Conservation (phyloP, 2,797 vertebrate genomes). For the Diplodus sargus region DNA sequence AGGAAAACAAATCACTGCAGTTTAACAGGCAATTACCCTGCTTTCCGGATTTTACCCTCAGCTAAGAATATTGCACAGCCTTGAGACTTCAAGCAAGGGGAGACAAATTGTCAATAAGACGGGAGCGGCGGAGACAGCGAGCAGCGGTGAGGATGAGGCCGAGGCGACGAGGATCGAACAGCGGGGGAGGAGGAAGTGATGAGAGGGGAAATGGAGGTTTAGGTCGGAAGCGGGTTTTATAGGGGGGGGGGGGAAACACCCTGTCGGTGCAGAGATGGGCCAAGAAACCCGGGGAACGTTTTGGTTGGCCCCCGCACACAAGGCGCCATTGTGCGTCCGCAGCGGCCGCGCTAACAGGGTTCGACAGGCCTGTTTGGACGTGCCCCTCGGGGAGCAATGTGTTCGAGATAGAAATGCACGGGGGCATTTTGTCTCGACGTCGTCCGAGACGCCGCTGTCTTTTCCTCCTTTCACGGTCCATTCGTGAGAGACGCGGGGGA, state of each 20-base stretch:
- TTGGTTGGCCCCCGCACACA: conserved; percentile 65
- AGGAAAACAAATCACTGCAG: conserved; percentile 33
- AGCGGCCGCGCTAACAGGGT: conserved; percentile 62
- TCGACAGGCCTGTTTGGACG: conserved; percentile 76
- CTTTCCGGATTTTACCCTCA: conserved; percentile 33
- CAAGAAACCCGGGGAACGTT: conserved; percentile 41
- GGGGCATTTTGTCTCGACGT: conserved; percentile 73
- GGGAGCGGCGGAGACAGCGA: not conserved
- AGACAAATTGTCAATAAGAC: conserved; percentile 61
- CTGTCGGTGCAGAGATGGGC: conserved; percentile 41
- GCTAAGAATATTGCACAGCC: conserved; percentile 63
- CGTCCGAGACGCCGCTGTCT: conserved; percentile 55
- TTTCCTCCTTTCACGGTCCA: conserved; percentile 59
- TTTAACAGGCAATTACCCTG: conserved; percentile 40
- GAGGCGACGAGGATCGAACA: conserved; percentile 26
- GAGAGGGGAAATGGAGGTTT: conserved; percentile 16
- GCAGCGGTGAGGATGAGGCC: conserved; percentile 15
- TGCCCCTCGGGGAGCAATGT: conserved; percentile 75
- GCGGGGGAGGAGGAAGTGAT: conserved; percentile 21
- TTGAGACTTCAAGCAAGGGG: conserved; percentile 24
- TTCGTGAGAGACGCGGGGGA: conserved; percentile 41
- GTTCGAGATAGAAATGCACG: conserved; percentile 79
- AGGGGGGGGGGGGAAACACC: conserved; percentile 34
- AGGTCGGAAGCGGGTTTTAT: conserved; percentile 38
- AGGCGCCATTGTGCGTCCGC: conserved; percentile 75